phyloP scores from a whole-genome alignment of 2,797 vertebrate genomes.

The Geotrypetes seraphini region DNA sequence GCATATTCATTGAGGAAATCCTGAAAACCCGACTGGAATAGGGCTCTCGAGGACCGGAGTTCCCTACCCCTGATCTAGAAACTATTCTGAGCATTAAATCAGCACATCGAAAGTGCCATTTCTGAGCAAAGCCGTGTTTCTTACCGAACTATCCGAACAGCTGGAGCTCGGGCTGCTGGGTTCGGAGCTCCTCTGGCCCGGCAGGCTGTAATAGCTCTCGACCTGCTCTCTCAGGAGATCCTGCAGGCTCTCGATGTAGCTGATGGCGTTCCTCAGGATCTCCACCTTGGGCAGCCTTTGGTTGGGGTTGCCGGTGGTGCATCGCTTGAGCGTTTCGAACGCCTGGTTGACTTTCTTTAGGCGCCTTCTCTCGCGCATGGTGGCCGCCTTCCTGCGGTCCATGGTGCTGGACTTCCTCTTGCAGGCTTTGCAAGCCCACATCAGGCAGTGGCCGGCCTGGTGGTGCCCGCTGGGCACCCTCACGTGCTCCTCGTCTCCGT shows the following conservation, averaged over 20 bases:
- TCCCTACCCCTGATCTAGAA: too few relatives aligned
- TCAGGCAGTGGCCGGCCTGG: constrained; percentile 86
- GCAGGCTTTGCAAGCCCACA: constrained; percentile 98
- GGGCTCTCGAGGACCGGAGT: too few relatives aligned
- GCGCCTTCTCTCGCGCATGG: constrained; percentile 89
- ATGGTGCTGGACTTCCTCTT: constrained; percentile 85
- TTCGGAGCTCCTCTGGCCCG: constrained; percentile 74
- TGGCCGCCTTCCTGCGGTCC: constrained; percentile 87
- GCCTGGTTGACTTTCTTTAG: constrained; percentile 97
- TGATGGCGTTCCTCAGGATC: constrained; percentile 94
- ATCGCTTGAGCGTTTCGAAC: constrained; percentile 87
- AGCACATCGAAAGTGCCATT: too few relatives aligned
- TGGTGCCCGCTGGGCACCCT: constrained; percentile 75
- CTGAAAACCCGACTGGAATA: too few relatives aligned
- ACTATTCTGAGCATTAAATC: too few relatives aligned
- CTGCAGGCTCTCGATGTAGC: constrained; percentile 93
- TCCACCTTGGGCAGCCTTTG: constrained; percentile 96
- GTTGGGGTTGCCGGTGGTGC: constrained; percentile 84
- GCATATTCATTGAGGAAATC: too few relatives aligned
- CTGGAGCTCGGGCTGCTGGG: constrained; percentile 82
- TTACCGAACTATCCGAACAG: constrained; percentile 91
- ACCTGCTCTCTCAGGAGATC: constrained; percentile 86
- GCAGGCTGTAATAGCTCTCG: constrained; percentile 79
- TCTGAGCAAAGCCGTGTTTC: too few relatives aligned
- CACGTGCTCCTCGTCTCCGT: constrained; percentile 84